These are phyloP conservation scores for Drosophila pandora DNA, from an alignment of 1,140 invertebrate species.

Conservation along the genomic window DNA sequence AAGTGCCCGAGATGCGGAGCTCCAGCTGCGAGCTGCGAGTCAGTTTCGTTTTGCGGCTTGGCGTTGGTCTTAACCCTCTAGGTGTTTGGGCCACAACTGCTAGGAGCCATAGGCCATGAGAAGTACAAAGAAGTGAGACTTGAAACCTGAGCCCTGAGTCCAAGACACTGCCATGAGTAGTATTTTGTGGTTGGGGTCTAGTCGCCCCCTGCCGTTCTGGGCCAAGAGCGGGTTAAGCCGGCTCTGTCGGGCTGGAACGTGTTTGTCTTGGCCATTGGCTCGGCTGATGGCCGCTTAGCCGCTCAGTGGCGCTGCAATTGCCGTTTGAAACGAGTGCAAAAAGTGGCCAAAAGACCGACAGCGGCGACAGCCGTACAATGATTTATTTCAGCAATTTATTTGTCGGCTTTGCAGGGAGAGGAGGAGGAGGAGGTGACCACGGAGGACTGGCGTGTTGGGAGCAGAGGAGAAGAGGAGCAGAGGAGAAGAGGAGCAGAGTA, in stretches of 20 bases:
- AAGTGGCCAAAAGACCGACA: conserved; percentile 73
- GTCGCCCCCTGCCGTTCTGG: too few species aligned
- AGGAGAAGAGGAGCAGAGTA: too few species aligned
- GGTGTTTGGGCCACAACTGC: background rate
- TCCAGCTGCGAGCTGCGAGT: conserved; percentile 8
- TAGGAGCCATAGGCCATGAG: too few species aligned
- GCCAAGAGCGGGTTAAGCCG: conserved; percentile 23
- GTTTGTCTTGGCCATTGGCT: conserved; percentile 36
- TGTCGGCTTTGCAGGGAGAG: conserved; percentile 46
- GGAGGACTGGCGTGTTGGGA: background rate
- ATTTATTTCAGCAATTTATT: conserved; percentile 81
- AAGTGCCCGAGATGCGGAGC: conserved; percentile 68
- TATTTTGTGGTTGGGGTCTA: too few species aligned
- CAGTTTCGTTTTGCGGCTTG: conserved; percentile 20
- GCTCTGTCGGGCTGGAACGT: conserved; percentile 22
- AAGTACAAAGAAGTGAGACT: background rate
- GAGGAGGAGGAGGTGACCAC: background rate
- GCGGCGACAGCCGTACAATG: conserved; percentile 63
- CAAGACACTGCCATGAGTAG: too few species aligned
- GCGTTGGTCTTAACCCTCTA: conserved; percentile 18
- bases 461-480: too few species aligned
- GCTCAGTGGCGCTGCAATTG: conserved; percentile 46
- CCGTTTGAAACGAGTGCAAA: conserved; percentile 76
- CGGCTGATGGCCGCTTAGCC: conserved; percentile 19
- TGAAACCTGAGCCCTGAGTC: background rate